Evolutionary conservation across 2,113 vertebrate genomes (phyloP), one percentile per base, ranked within the genome.

Genomic region (Polypterus senegalus): DNA sequence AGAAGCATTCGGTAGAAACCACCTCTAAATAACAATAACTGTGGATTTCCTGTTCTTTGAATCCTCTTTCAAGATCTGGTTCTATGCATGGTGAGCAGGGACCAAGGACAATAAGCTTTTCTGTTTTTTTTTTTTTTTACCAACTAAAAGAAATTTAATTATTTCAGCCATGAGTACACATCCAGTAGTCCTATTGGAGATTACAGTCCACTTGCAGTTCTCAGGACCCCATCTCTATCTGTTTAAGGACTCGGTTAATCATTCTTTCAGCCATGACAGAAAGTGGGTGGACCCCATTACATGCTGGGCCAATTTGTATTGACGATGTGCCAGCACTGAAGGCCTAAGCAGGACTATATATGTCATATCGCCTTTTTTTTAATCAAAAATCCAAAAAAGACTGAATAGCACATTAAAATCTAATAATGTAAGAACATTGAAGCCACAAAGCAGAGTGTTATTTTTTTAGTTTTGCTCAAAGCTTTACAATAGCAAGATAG

Each of bases 271-370:
- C 74, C 71, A 67, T 67, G 69, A 73, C 75, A 71, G 71, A 59
- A 67, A 44, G 73, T 76, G 76, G 78, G 75, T 72, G 77, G 80
- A 71, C 74, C 73, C 60, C 27, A 71, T 77, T 77, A 77, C 70
- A 72, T 74, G 74, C 73, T 72, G 72, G 59, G 60, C 59, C 4
- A 27, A 11, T 49, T 70, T 63, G 46, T 45, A 58, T 45, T 67
- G 73, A 67, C 63, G 54, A 7, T 45, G 9, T 7, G 43, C n/a
- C 43, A 58, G 56, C n/a, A 45, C 56, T 58, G 56, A 9, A 27
- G 27, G 27, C 27, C 27, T 27, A 27, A 27, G 27, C 27, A 27
- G 27, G 27, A 27, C 27, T 27, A 27, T 27, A 27, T 27, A 27
- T 27, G 27, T 27, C 27, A 27, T 27, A 27, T 27, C 27, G 27